phyloP scores from a whole-genome alignment of 2,888 invertebrate genomes.

The Rotaria macrura region DNA sequence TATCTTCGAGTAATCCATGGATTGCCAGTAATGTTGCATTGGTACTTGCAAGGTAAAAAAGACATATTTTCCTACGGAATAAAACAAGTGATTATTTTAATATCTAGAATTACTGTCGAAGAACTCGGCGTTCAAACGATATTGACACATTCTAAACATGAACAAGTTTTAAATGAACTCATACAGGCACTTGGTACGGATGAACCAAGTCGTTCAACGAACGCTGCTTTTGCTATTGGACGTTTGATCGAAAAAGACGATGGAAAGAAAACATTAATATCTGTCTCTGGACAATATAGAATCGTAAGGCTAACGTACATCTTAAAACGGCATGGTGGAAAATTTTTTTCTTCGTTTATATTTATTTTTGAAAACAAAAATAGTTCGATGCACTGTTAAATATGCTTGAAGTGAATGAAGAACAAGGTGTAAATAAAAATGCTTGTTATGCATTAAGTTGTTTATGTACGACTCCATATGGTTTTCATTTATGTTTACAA shows the following conservation, averaged over 20 bases:
- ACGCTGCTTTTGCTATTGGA: conserved; percentile 50
- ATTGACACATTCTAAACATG: conserved; percentile 41
- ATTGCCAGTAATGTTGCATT: conserved; percentile 50
- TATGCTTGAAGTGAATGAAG: conserved; percentile 44
- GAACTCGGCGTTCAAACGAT: conserved; percentile 44
- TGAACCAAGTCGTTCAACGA: conserved; percentile 49
- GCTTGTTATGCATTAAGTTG: conserved; percentile 50
- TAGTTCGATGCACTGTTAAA: conserved; percentile 38
- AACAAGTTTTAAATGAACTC: conserved; percentile 42
- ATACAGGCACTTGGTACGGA: conserved; percentile 44
- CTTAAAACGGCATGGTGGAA: no score
- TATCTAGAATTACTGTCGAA: conserved; percentile 44
- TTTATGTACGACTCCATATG: conserved; percentile 45
- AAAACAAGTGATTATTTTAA: no score
- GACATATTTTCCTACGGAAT: not conserved
- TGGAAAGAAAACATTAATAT: conserved; percentile 41
- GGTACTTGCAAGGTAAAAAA: conserved; percentile 44
- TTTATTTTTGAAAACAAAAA: not conserved
- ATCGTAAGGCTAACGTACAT: conserved; percentile 39
- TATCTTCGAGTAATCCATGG: conserved; percentile 45
- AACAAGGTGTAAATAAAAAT: conserved; percentile 48
- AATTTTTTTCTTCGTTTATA: no score
- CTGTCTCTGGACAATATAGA: conserved; percentile 42
- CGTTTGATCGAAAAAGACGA: conserved; percentile 45
- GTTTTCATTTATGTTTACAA: conserved; percentile 38